These are phyloP conservation scores for Uria lomvia DNA, from an alignment of 2,113 vertebrate genomes.

Conservation along the genomic window DNA sequence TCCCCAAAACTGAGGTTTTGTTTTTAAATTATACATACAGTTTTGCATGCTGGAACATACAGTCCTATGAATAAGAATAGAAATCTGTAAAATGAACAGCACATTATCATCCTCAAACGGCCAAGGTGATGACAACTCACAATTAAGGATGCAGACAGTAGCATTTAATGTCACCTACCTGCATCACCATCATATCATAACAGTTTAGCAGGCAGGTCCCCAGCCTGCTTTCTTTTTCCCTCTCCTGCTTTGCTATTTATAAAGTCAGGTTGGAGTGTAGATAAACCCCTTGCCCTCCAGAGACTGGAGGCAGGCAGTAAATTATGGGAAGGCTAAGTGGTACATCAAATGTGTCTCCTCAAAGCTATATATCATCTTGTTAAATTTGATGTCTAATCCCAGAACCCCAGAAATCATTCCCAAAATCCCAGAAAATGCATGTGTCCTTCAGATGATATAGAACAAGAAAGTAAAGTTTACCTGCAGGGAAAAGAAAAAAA, in stretches of 20 bases:
- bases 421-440: constrained; percentile 54
- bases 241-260: constrained; percentile 67
- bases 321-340: constrained; percentile 69
- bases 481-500: background rate
- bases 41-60: background rate
- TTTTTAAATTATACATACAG: background rate
- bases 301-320: constrained; percentile 49
- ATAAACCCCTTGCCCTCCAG: constrained; percentile 58
- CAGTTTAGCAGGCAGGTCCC: constrained; percentile 51
- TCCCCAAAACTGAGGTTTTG: background rate
- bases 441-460: constrained; percentile 56
- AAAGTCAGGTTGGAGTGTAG: constrained; percentile 57
- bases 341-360: constrained; percentile 68
- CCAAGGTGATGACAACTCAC: constrained; percentile 62
- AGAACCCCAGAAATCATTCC: constrained; percentile 62
- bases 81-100: constrained; percentile 22
- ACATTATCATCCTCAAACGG: constrained; percentile 29
- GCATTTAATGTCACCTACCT: constrained; percentile 65
- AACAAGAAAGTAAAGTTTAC: constrained; percentile 50
- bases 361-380: constrained; percentile 69
- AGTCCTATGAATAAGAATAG: constrained; percentile 4
- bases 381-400: constrained; percentile 70
- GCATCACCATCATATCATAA: constrained; percentile 40
- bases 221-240: constrained; percentile 38
- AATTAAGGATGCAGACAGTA: constrained; percentile 65